Base-by-base conservation (phyloP, 1,140 invertebrate genomes). In the Microplitis demolitor region DNA sequence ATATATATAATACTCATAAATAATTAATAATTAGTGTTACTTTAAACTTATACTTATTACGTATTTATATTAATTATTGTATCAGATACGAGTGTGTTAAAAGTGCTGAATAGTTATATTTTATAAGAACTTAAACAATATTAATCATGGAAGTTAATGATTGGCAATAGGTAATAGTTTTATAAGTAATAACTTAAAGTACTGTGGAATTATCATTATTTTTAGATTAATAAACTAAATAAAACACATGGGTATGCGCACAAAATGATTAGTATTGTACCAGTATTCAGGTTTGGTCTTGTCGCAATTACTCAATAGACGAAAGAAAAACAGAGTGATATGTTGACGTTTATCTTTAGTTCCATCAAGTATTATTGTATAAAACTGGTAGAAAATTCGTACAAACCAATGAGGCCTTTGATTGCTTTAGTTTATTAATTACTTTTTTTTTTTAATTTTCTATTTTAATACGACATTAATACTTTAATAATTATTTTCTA, bases 331-430 rank as follows among this genome's bases (percentile, higher is more conserved):
- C 31, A 35, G 14, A 67, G 69, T 67, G 71, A 71, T 74, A 63
- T 74, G 31, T 61, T 60, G 56, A 66, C 37, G 31, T 69, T 39
- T 9, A n/a, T 58, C 14, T 14, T 14, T 14, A 61, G 35, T 61
- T 37, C 11, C 45, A 24, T 24, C n/a, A 60, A 16, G 51, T 62
- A 33, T 39, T 14, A 3, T 45, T 60, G 62, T 74, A 74, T 74
- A 74, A 74, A 74, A 74, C 34, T 37, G 63, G 64, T 74, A 74
- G 64, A 74, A 71, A 74, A 60, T 39, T 62, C 50, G 63, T 74
- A 71, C 33, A 74, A 71, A 74, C 31, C 37, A 71, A 67, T 35
- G 71, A 74, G 69, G 68, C 68, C 69, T 71, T 33, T 11, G 51
- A 34, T 24, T 11, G 70, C 69, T 63, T 39, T 71, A 33, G 58